Percentiles rank a stretch among this genome's conserved stretches.
Conservation (phyloP, 2,113 vertebrate species). For the Cranoglanis bouderius region DNA sequence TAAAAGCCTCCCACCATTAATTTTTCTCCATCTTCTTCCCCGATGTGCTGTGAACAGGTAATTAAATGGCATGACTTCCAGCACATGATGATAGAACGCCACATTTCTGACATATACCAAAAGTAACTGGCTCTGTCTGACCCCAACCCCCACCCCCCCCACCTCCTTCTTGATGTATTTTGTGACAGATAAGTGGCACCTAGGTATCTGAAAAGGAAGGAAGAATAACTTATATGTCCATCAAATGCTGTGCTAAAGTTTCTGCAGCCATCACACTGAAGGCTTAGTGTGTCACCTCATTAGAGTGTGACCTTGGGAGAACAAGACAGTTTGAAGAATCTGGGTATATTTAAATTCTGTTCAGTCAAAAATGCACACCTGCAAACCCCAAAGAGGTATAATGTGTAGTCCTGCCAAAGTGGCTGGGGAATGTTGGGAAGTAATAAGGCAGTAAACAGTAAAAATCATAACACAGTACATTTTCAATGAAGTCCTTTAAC, state of each 20-base stretch:
- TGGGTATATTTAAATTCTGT: neutral
- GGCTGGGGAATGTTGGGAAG: neutral
- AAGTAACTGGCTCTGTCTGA: neutral
- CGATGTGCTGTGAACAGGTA: constrained; percentile 35
- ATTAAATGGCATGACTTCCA: constrained; percentile 42
- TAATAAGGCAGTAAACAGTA: neutral
- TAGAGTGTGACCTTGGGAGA: constrained; percentile 30
- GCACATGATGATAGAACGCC: constrained; percentile 17
- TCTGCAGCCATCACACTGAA: constrained; percentile 4
- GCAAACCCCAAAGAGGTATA: neutral
- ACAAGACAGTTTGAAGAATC: neutral
- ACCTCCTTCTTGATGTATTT: neutral
- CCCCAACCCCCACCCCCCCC: neutral
- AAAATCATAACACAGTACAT: neutral
- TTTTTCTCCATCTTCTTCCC: constrained; percentile 24
- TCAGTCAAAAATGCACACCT: neutral
- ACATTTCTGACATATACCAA: constrained; percentile 30
- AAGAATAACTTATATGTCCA: constrained; percentile 27
- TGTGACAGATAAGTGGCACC: constrained; percentile 43
- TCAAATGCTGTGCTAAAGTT: constrained; percentile 30
- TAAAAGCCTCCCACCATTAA: constrained; percentile 30
- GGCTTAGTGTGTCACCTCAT: constrained; percentile 31
- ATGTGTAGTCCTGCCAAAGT: neutral
- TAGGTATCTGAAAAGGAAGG: neutral
- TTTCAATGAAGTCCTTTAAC: neutral